Conservation (phyloP, 2,113 vertebrate species). For the Campylomormyrus tamandua region DNA sequence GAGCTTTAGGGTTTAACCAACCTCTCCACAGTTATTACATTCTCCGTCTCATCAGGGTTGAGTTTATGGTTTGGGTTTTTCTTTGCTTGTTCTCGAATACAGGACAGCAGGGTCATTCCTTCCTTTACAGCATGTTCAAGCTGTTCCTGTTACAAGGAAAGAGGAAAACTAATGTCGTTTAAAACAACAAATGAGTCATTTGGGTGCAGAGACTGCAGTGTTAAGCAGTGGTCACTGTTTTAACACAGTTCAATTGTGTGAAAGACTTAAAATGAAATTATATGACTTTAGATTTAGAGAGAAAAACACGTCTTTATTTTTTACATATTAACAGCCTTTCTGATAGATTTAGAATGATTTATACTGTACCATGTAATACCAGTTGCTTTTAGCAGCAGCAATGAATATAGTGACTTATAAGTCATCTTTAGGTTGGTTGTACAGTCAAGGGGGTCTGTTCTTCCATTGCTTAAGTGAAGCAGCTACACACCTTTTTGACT, state of each 20-base stretch:
- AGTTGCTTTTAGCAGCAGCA: background rate
- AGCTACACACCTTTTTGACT: background rate
- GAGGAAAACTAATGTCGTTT: background rate
- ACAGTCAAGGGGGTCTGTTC: background rate
- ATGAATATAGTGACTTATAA: background rate
- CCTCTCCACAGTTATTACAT: conserved; percentile 83
- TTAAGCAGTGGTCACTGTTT: background rate
- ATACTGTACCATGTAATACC: background rate
- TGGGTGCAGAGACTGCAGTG: background rate
- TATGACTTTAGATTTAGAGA: background rate
- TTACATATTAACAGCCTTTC: background rate
- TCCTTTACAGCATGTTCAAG: conserved; percentile 80
- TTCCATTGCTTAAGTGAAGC: background rate
- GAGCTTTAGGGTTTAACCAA: conserved; percentile 36
- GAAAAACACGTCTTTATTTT: background rate
- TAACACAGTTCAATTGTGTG: background rate
- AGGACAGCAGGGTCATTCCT: conserved; percentile 74
- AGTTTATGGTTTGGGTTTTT: conserved; percentile 66
- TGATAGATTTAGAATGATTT: background rate
- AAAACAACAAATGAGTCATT: background rate
- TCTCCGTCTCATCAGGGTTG: conserved; percentile 79
- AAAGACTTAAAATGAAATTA: background rate
- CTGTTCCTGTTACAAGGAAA: conserved; percentile 63
- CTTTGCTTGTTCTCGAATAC: conserved; percentile 75
- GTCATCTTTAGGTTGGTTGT: background rate